Evolutionary conservation across 2,113 vertebrate species (phyloP).

Genomic region (Bubo blakistoni): DNA sequence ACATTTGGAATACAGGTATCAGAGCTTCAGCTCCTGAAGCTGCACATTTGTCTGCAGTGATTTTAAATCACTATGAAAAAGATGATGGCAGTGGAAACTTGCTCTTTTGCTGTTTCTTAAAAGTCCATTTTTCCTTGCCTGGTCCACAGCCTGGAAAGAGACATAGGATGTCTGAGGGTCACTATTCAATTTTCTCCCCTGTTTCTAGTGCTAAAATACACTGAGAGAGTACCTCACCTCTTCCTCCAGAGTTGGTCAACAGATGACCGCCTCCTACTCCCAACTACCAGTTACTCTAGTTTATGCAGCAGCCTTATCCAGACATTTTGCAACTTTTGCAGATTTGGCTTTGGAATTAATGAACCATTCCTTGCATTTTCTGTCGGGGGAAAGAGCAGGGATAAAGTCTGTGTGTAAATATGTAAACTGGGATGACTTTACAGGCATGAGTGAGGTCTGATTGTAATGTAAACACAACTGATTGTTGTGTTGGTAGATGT

Average conservation of each 20-base stretch:
- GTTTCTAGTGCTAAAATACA: background rate
- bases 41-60: background rate
- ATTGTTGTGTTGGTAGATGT: conserved; percentile 13
- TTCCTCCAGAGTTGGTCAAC: background rate
- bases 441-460: background rate
- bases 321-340: background rate
- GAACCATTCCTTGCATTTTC: background rate
- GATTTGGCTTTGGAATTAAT: background rate
- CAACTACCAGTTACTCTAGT: background rate
- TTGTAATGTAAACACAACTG: conserved; percentile 35
- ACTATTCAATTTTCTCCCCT: background rate
- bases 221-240: background rate
- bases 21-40: background rate
- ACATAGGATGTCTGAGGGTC: background rate
- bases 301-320: background rate
- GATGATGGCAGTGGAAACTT: background rate
- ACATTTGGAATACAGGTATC: background rate
- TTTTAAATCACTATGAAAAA: background rate
- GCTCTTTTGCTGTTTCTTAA: background rate
- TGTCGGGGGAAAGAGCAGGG: background rate
- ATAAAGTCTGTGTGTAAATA: background rate
- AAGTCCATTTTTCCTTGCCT: background rate
- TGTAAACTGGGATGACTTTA: background rate
- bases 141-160: background rate
- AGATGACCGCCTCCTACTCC: background rate